Evolutionary conservation across 1,140 invertebrate genomes (phyloP).

Genomic region (Drosophila biarmipes): DNA sequence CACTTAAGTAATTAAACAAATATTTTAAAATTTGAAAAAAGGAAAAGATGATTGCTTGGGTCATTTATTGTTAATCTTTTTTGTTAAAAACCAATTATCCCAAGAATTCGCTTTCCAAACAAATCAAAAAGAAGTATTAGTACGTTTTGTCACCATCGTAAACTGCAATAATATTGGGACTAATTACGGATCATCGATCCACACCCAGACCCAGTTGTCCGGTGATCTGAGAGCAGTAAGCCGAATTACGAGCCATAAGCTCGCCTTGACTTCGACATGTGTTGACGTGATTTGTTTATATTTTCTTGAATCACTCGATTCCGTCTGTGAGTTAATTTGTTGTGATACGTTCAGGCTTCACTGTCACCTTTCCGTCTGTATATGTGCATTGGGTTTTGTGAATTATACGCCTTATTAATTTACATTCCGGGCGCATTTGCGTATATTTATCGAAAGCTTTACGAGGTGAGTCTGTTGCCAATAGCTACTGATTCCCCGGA

Average conservation of each 20-base stretch:
- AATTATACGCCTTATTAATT: constrained; percentile 45
- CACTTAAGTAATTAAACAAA: neutral
- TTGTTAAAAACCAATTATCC: neutral
- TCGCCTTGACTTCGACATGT: constrained; percentile 29
- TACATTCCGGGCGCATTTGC: constrained; percentile 59
- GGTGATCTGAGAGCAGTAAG: constrained; percentile 26
- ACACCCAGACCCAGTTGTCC: constrained; percentile 29
- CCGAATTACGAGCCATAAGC: constrained; percentile 12
- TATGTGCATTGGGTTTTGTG: constrained; percentile 27
- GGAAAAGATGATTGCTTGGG: too few relatives aligned
- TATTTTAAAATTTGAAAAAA: neutral
- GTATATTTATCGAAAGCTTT: constrained; percentile 41
- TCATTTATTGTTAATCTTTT: neutral
- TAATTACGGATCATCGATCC: constrained; percentile 34
- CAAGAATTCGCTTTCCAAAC: neutral
- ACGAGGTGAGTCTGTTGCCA: constrained; percentile 43
- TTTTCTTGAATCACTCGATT: constrained; percentile 40
- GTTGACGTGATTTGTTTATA: constrained; percentile 57
- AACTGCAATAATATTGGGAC: neutral
- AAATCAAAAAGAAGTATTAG: neutral
- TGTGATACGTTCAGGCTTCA: constrained; percentile 40
- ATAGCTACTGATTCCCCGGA: constrained; percentile 7
- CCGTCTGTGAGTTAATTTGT: constrained; percentile 18
- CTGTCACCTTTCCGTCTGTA: constrained; percentile 32
- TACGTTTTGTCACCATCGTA: neutral